Percentiles rank a stretch among this genome's conserved stretches.
phyloP scores from a whole-genome alignment of 2,888 invertebrate genomes.

The Sinopyrophorus schimmeli region DNA sequence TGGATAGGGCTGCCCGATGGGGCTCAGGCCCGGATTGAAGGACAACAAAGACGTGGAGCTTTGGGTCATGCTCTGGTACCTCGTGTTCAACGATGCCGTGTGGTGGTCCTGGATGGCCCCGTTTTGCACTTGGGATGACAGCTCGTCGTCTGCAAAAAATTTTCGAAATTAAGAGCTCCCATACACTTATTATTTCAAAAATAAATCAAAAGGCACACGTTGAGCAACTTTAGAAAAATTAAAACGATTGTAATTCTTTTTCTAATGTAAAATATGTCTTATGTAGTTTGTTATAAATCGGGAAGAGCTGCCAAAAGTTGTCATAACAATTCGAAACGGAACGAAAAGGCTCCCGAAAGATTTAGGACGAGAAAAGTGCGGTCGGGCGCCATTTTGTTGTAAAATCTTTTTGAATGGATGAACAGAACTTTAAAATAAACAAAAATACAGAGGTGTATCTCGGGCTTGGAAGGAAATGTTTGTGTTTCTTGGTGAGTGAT shows the following conservation, averaged over 20 bases:
- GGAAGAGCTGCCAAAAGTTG: too few relatives aligned
- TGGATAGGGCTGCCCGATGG: conserved; percentile 66
- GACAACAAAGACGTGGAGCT: conserved; percentile 42
- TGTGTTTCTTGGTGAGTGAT: conserved; percentile 17
- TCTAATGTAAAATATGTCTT: too few relatives aligned
- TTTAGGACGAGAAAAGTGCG: too few relatives aligned
- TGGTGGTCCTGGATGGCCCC: conserved; percentile 31
- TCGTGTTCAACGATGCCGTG: conserved; percentile 38
- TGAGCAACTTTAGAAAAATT: too few relatives aligned
- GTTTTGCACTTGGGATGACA: conserved; percentile 33
- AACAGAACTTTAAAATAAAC: conserved; percentile 22
- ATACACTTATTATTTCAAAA: too few relatives aligned
- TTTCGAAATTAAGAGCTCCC: conserved; percentile 1
- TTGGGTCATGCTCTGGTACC: conserved; percentile 45
- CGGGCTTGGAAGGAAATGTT: conserved; percentile 6
- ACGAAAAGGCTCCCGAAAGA: too few relatives aligned
- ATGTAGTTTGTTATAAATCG: too few relatives aligned
- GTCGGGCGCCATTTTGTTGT: conserved; percentile 25
- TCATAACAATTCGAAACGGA: too few relatives aligned
- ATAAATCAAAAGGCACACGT: too few relatives aligned
- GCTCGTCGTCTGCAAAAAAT: conserved; percentile 47
- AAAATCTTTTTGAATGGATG: neutral
- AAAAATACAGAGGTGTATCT: conserved; percentile 28
- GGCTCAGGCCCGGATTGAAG: conserved; percentile 46
- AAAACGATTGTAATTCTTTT: too few relatives aligned